phyloP scores from a whole-genome alignment of 1,140 invertebrate species.

The Diachasma alloeum region DNA sequence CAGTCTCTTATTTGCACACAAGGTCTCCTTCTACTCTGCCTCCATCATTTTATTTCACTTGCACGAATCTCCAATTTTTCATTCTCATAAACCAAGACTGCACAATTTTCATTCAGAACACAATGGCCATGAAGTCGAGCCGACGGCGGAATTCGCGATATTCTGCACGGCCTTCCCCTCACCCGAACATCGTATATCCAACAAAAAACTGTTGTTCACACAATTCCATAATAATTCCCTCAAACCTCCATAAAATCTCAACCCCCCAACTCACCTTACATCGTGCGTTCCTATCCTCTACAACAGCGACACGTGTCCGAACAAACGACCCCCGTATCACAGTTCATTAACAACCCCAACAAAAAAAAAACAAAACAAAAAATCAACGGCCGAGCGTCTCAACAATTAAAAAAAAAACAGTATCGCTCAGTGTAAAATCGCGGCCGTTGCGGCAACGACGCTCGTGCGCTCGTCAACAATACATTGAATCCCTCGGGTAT shows the following conservation, averaged over 20 bases:
- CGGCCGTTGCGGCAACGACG: not conserved
- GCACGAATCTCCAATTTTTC: not conserved
- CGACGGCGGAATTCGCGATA: not conserved
- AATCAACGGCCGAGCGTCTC: not conserved
- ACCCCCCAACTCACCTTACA: not conserved
- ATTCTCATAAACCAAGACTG: not conserved
- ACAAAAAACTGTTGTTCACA: not conserved
- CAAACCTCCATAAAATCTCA: not conserved
- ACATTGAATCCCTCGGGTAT: conserved; percentile 8
- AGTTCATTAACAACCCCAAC: not conserved
- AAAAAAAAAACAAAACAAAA: not conserved
- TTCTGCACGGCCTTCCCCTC: not conserved
- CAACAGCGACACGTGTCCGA: not conserved
- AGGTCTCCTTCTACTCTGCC: not conserved
- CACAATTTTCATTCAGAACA: not conserved
- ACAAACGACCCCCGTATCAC: not conserved
- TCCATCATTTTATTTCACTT: not conserved
- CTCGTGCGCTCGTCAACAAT: conserved; percentile 3
- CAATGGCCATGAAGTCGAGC: not conserved
- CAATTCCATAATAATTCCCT: not conserved
- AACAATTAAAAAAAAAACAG: not conserved
- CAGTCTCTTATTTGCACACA: not conserved
- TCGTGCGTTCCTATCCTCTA: not conserved
- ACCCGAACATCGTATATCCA: not conserved
- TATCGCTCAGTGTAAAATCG: not conserved